Base-by-base conservation (phyloP, 2,113 vertebrate species). In the Amblyornis subalaris region DNA sequence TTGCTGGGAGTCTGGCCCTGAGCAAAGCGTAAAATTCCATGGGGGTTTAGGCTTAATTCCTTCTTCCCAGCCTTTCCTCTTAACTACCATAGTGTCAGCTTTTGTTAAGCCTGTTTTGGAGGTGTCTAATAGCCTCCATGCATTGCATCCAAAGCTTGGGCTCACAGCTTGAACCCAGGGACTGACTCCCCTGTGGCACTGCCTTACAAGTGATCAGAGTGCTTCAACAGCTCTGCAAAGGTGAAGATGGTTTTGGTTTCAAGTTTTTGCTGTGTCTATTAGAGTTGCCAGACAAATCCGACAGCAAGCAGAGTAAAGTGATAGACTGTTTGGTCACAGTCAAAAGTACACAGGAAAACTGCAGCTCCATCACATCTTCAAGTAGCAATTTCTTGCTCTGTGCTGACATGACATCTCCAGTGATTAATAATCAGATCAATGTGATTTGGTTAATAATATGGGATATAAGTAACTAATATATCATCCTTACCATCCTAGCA, bases 11-110 rank as follows among this genome's bases (percentile, higher is more conserved):
- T 77, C 76, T 87, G 80, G 84, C 89, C 61, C 42, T 0, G 7
- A 75, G 53, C 44, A 53, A 94, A 91, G 73, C 53, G 70, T 75
- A 95, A 94, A 81, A 95, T 94, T 89, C 89, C 80, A 28, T 1
- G 4, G 48, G 19, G 48, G 53, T 87, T 94, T 87, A 91, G 48
- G 48, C 65, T 96, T 85, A 94, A 94, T 94, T 88, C 87, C 66
- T 87, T 75, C 48, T 94, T 14, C 42, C 72, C 73, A 84, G 77
- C 57, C 60, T 85, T 82, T 84, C 55, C 51, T 74, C 70, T 78
- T 47, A 91, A 81, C n/a, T 66, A 48, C 70, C 66, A 81, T 28
- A 40, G 61, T 24, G 61, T 19, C 2, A 4, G 66, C 70, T 93
- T 91, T 86, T 93, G 73, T 60, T 45, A 54, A 89, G 66, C 36